phyloP scores from a whole-genome alignment of 2,113 vertebrate species.

The Malurus cyaneus region DNA sequence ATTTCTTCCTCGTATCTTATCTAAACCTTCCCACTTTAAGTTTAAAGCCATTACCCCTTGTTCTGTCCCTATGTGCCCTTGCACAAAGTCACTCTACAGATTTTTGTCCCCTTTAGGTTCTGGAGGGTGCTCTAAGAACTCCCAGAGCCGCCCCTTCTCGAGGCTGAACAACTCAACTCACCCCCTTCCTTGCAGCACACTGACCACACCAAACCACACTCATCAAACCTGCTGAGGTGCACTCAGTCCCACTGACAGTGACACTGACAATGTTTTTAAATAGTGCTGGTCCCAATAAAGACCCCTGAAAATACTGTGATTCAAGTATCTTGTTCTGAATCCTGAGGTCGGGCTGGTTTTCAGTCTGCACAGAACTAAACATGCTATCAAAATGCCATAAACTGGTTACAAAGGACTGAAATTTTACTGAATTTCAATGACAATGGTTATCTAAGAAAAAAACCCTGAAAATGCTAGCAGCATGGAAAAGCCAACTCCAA shows the following conservation, averaged over 20 bases:
- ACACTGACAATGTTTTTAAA: neutral
- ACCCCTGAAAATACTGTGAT: neutral
- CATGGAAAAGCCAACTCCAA: neutral
- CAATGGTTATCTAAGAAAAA: neutral
- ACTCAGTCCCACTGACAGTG: neutral
- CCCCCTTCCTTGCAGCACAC: neutral
- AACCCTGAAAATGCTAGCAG: neutral
- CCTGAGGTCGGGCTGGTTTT: neutral
- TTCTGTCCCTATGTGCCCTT: neutral
- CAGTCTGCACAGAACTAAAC: neutral
- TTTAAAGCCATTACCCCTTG: neutral
- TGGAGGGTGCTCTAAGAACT: no score
- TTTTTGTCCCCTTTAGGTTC: neutral
- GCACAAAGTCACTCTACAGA: neutral
- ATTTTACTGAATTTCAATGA: neutral
- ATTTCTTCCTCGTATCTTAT: neutral
- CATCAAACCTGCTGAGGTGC: neutral
- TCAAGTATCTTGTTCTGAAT: neutral
- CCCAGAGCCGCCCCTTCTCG: neutral
- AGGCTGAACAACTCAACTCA: neutral
- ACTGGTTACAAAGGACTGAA: neutral
- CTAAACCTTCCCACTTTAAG: neutral
- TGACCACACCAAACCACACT: neutral
- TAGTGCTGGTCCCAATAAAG: rapidly evolving
- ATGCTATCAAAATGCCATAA: neutral